Conservation (phyloP, 2,113 vertebrate species). For the Catharus minimus region DNA sequence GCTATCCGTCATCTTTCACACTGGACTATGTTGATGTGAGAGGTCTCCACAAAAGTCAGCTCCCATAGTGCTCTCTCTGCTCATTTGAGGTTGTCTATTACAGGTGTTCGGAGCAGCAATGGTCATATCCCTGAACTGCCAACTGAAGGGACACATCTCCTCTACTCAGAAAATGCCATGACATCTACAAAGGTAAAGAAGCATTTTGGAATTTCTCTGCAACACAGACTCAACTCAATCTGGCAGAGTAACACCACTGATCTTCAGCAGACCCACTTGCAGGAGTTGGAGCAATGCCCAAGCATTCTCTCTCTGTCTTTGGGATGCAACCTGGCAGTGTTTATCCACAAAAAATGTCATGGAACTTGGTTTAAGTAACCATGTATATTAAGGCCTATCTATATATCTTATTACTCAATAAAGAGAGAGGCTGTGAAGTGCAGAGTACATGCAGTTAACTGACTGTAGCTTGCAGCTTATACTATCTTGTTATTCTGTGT, state of each 20-base stretch:
- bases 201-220: neutral
- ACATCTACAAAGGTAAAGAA: neutral
- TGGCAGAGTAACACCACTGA: neutral
- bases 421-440: neutral
- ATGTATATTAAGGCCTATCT: neutral
- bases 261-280: neutral
- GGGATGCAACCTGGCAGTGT: neutral
- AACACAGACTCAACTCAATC: neutral
- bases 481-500: neutral
- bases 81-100: neutral
- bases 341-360: neutral
- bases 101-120: neutral
- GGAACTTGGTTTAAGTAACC: neutral
- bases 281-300: neutral
- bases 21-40: neutral
- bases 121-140: neutral
- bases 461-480: neutral
- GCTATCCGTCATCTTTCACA: neutral
- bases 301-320: neutral
- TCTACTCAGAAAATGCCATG: neutral
- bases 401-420: neutral
- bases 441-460: neutral
- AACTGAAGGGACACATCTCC: accelerated
- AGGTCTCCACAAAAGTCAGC: neutral
- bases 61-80: neutral